These are phyloP conservation scores for Drosophila truncata DNA, from an alignment of 1,140 invertebrate genomes.

Conservation along the genomic window DNA sequence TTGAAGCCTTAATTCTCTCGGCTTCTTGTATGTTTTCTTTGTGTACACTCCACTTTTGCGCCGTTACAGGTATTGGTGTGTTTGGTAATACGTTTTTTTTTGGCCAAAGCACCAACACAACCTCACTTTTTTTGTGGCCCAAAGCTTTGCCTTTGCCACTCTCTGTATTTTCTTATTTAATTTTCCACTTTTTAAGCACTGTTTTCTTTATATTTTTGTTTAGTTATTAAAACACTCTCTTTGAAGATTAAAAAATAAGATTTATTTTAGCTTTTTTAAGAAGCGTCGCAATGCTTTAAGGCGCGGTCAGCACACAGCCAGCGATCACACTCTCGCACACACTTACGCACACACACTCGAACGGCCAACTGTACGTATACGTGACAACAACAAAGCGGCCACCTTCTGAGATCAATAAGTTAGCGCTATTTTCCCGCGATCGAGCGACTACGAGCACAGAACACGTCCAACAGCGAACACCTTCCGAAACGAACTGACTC, in stretches of 20 bases:
- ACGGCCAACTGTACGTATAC: slow-evolving; percentile 35
- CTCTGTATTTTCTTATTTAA: not conserved
- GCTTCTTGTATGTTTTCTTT: slow-evolving; percentile 58
- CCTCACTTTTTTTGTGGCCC: slow-evolving; percentile 65
- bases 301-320: slow-evolving; percentile 73
- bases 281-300: slow-evolving; percentile 65
- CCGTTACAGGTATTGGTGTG: slow-evolving; percentile 53
- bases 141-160: slow-evolving; percentile 41
- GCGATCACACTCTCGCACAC: slow-evolving; percentile 49
- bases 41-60: slow-evolving; percentile 48
- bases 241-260: not conserved
- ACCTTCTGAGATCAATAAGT: slow-evolving; percentile 78
- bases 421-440: slow-evolving; percentile 36
- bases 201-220: not conserved
- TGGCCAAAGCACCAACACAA: slow-evolving; percentile 71
- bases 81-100: slow-evolving; percentile 76
- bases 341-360: slow-evolving; percentile 14
- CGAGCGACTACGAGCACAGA: slow-evolving; percentile 38
- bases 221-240: slow-evolving; percentile 6
- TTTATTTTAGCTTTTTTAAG: slow-evolving; percentile 14
- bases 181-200: slow-evolving; percentile 1
- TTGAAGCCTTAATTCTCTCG: slow-evolving; percentile 18
- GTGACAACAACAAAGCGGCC: slow-evolving; percentile 67
- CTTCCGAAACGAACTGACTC: slow-evolving; percentile 57
- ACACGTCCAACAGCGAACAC: slow-evolving; percentile 74